Conservation (phyloP, 2,888 invertebrate species). For the Acronicta aceris region DNA sequence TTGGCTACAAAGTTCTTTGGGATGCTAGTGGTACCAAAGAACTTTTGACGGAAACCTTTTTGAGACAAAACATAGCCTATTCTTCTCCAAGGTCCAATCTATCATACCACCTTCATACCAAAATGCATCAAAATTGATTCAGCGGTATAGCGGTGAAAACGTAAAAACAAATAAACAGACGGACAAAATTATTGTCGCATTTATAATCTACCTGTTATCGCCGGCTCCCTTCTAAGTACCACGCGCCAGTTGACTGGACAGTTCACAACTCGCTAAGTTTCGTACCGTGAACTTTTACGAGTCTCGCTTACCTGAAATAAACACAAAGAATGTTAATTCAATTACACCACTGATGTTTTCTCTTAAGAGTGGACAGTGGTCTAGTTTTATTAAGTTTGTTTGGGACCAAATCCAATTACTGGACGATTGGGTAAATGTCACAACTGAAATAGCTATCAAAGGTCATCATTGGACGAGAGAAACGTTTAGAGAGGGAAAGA, state of each 20-base stretch:
- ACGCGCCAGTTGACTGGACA: slow-evolving; percentile 40
- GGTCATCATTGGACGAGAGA: too few relatives aligned
- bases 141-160: too few relatives aligned
- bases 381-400: slow-evolving; percentile 22
- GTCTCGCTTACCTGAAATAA: slow-evolving; percentile 54
- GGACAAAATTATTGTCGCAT: too few relatives aligned
- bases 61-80: too few relatives aligned
- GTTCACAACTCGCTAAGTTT: slow-evolving; percentile 49
- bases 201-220: slow-evolving; percentile 21
- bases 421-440: slow-evolving; percentile 13
- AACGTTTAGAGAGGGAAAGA: too few relatives aligned
- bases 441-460: slow-evolving; percentile 9
- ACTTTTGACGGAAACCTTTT: too few relatives aligned
- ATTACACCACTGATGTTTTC: slow-evolving; percentile 37
- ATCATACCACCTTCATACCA: too few relatives aligned
- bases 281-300: slow-evolving; percentile 36
- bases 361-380: not conserved
- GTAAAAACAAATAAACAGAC: too few relatives aligned
- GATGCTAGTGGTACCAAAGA: too few relatives aligned
- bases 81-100: too few relatives aligned
- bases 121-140: too few relatives aligned
- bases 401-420: slow-evolving; percentile 24
- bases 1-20: too few relatives aligned
- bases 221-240: slow-evolving; percentile 12
- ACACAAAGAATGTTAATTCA: slow-evolving; percentile 52